Evolutionary conservation across 1,140 invertebrate genomes (phyloP), one percentile per base, ranked within the genome.

Genomic region (Acromyrmex heyeri): DNA sequence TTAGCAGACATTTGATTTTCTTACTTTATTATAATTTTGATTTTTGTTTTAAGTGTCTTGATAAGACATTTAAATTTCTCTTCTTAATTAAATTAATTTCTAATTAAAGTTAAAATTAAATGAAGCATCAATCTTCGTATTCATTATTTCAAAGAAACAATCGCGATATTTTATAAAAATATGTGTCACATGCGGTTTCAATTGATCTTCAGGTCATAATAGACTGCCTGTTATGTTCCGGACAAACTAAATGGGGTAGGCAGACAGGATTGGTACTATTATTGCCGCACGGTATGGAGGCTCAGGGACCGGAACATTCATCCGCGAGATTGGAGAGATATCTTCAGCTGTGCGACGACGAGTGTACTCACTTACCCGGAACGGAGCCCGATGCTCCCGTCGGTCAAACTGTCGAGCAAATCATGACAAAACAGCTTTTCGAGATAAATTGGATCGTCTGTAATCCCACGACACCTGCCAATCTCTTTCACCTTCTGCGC

Each of bases 281-380:
- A n/a, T 93, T 99, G 48, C 98, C 98, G 3, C 98, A 99, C 93
- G 98, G 98, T 10, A 97, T 98, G 94, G 98, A 99, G 95, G 98
- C 98, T 86, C 98, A 98, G 96, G 98, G 98, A 27, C 98, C 98
- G 3, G 98, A 99, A 94, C 98, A 99, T 94, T 98, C 97, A 1
- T 97, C 97, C 87, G 97, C 96, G 10, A 95, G 98, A 62, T 94
- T 97, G n/a, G 98, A 99, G 94, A 95, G 98, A 83, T 99, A 98
- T 93, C 95, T 99, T 53, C 97, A 98, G 93, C 95, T 98, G 91
- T 97, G 96, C 86, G 97, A 97, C 90, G 98, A 99, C 91, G 98
- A 99, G 91, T 95, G 95, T 30, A 96, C 97, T 90, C 93, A 96
- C 85, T 94, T 97, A 85, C 96, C 96, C 27, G 90, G 94, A 72